Base-by-base conservation (phyloP, 2,888 invertebrate species). In the Harpalus rubripes region DNA sequence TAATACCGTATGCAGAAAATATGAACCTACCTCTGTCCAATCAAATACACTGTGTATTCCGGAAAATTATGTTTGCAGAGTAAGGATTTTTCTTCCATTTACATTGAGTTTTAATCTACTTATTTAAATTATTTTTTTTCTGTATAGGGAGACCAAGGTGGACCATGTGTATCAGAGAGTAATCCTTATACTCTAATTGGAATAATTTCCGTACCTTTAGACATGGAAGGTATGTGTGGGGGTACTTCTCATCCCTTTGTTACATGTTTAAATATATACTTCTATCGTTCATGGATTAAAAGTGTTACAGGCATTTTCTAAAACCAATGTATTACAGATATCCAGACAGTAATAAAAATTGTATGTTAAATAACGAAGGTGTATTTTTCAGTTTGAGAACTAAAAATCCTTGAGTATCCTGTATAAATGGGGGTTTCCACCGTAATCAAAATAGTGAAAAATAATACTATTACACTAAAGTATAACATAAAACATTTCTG, bases 101-200 rank as follows among this genome's bases (percentile, higher is more conserved):
- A 32, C 61, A 16, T 16, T 61, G 61, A 61, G 8, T n/a, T 18
- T 61, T 61, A 61, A 61, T 61, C 8, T 15, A 22, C 22, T 22
- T 22, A 56, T 56, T 10, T 56, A 56, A 56, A 16, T 39, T 68
- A 68, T 26, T 65, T 68, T 68, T 39, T 6, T 39, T 59, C 16
- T 65, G 12, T 22, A 32, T 32, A 81, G 81, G 65, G 81, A 16
- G 81, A 81, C 12, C 52, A 65, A 41, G 81, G 81, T 15, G 65
- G 81, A 12, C 65, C 81, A 12, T 39, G 65, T 52, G 16, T 81
- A 6, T 7, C 8, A 6, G 12, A 52, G 18, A 32, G n/a, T 7
- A 32, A 22, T 22, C 22, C 22, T 22, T 1, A 65, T 59, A 59
- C n/a, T 39, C 32, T 81, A n/a, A 65, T 81, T 81, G 81, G 81